These are phyloP conservation scores for Rhyzopertha dominica DNA, from an alignment of 1,140 invertebrate genomes.

Conservation along the genomic window DNA sequence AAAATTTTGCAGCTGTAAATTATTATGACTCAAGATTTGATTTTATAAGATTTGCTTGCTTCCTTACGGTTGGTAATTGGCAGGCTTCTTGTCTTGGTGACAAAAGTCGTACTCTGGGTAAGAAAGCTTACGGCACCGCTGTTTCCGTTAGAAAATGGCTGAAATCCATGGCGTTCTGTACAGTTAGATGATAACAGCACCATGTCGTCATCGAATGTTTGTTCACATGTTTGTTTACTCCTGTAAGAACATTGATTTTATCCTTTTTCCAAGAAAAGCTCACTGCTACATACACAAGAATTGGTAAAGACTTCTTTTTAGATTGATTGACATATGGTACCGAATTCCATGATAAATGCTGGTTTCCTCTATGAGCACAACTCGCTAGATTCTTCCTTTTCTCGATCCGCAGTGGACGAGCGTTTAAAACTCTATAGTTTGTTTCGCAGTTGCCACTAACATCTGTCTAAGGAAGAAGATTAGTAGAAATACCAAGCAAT, in stretches of 20 bases:
- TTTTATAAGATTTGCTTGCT: not conserved
- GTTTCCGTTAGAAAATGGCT: constrained; percentile 53
- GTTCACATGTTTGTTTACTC: constrained; percentile 6
- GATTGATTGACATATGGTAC: constrained; percentile 49
- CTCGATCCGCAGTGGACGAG: constrained; percentile 50
- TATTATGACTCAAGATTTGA: not conserved
- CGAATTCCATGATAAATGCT: constrained; percentile 55
- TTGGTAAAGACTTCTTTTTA: constrained; percentile 51
- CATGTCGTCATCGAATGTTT: not conserved
- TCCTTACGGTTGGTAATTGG: not conserved
- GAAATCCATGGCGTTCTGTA: constrained; percentile 54
- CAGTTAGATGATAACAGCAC: constrained; percentile 46
- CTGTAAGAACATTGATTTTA: constrained; percentile 2
- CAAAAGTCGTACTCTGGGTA: constrained; percentile 46
- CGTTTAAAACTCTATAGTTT: constrained; percentile 52
- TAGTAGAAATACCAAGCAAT: not conserved
- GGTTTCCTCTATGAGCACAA: constrained; percentile 54
- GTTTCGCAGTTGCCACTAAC: constrained; percentile 62
- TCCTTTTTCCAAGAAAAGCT: constrained; percentile 8
- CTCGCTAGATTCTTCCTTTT: constrained; percentile 58
- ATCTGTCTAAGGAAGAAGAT: constrained; percentile 50
- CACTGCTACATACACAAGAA: constrained; percentile 45
- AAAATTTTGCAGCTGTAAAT: not conserved
- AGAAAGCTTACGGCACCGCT: constrained; percentile 46
- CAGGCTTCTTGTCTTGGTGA: constrained; percentile 21